Evolutionary conservation across 2,113 vertebrate species (phyloP).

Genomic region (Anas platyrhynchos): DNA sequence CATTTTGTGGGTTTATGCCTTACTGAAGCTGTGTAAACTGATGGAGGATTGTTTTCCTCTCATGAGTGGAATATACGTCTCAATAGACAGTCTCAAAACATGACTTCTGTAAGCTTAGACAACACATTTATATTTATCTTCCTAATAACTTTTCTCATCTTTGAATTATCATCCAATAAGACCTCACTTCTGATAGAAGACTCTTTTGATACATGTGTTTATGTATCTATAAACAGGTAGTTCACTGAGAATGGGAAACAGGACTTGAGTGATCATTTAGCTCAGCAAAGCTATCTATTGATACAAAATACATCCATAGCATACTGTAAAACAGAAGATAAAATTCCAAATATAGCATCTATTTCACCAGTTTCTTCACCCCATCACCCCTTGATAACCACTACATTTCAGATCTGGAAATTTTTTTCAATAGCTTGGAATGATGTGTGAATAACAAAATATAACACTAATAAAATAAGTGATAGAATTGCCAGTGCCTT

Average conservation of each 20-base stretch:
- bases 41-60: not conserved
- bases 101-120: not conserved
- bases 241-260: constrained; percentile 7
- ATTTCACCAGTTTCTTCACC: not conserved
- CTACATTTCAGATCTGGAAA: not conserved
- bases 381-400: not conserved
- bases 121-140: not conserved
- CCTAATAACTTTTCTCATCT: not conserved
- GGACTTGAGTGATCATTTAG: not conserved
- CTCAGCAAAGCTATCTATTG: not conserved
- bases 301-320: not conserved
- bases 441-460: not conserved
- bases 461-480: not conserved
- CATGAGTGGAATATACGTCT: no score
- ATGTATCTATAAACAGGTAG: not conserved
- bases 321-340: not conserved
- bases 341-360: not conserved
- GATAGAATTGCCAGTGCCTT: not conserved
- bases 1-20: not conserved
- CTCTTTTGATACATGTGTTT: not conserved
- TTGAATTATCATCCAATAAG: not conserved
- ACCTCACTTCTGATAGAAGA: not conserved
- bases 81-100: not conserved
- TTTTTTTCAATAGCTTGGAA: not conserved
- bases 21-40: not conserved